Evolutionary conservation across 1,140 invertebrate species (phyloP), one percentile per base, ranked within the genome.

Genomic region (Tribolium castaneum): DNA sequence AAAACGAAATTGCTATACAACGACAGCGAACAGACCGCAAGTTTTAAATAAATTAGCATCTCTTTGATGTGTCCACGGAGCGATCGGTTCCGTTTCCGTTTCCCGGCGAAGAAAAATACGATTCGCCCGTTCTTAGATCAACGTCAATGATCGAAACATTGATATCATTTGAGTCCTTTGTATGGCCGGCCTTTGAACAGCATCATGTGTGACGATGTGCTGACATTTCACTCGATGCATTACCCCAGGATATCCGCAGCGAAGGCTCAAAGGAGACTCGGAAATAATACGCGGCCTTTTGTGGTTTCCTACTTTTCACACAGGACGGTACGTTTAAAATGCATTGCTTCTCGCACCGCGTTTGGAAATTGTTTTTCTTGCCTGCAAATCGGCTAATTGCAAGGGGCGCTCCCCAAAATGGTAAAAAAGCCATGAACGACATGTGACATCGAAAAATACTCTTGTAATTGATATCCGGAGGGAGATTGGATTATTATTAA

Each of bases 381-480:
- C 1, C 19, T 9, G 14, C 10, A 35, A 35, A 35, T 66, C 14
- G 34, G 3, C 30, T 66, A 66, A 66, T 66, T 66, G 59, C 30
- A 6, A 22, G 59, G 59, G 59, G 30, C 10, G 0, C 10, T 16
- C 59, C 25, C 59, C 30, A 39, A 7, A 70, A 70, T 72, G 22
- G 16, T 73, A 51, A 52, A 78, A 76, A 72, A 45, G 72, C 35
- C 76, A 81, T 81, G 81, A 82, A 82, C 76, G 80, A 77, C 81
- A 80, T 81, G 80, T 82, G 81, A 82, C 80, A 82, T 81, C 81
- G 74, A 81, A 82, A 82, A 78, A 80, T 82, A 82, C 80, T 80
- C 79, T 72, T 80, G 77, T 77, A 80, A 78, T 76, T 80, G 77
- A 82, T 80, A 80, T 76, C 71, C 71, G 77, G 7, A 62, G 71